Evolutionary conservation across 2,888 invertebrate genomes (phyloP).

Genomic region (Trichogramma dendrolimi): DNA sequence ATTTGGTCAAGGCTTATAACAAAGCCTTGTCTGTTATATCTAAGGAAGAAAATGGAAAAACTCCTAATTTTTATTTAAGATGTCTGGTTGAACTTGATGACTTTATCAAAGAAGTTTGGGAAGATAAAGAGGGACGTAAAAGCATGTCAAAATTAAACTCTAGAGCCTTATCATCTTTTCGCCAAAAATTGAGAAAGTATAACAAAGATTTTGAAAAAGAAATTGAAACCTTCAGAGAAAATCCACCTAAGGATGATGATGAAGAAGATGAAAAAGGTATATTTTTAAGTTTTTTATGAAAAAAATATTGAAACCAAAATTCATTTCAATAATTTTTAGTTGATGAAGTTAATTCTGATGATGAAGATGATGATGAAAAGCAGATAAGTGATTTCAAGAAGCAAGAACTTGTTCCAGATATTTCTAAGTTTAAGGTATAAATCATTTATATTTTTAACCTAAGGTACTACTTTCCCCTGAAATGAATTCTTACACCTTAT

Average conservation of each 20-base stretch:
- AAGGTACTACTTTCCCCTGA: too few relatives aligned
- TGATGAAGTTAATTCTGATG: constrained; percentile 62
- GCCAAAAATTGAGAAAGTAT: constrained; percentile 94
- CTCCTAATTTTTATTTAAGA: constrained; percentile 85
- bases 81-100: constrained; percentile 85
- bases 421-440: constrained; percentile 49
- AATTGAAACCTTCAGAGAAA: constrained; percentile 78
- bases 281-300: not conserved
- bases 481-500: too few relatives aligned
- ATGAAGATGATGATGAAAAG: constrained; percentile 48
- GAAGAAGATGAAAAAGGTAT: constrained; percentile 71
- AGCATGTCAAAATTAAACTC: constrained; percentile 88
- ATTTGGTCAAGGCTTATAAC: constrained; percentile 81
- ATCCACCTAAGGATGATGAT: constrained; percentile 76
- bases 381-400: constrained; percentile 48
- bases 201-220: constrained; percentile 90
- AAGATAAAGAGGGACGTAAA: constrained; percentile 80
- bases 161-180: constrained; percentile 86
- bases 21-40: constrained; percentile 88
- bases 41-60: constrained; percentile 88
- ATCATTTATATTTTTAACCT: too few relatives aligned
- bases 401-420: constrained; percentile 44
- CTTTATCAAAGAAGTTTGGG: constrained; percentile 89
- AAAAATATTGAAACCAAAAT: not conserved
- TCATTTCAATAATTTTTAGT: constrained; percentile 32